Conservation (phyloP, 2,113 vertebrate species). For the Pterophyllum scalare region DNA sequence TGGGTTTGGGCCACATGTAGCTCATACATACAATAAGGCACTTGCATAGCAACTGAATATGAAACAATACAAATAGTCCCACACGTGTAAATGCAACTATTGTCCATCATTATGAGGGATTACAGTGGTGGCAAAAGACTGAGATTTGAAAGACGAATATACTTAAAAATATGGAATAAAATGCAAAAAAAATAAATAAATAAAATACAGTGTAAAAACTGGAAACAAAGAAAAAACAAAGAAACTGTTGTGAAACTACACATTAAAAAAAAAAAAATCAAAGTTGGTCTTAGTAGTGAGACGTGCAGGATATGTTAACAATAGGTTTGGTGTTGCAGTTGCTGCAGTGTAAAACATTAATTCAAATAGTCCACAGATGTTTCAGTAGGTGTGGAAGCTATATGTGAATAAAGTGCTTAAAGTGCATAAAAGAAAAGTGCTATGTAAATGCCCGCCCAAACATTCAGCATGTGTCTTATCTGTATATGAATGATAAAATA, state of each 20-base stretch:
- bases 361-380: no score
- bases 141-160: not conserved
- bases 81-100: not conserved
- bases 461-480: not conserved
- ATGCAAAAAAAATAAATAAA: not conserved
- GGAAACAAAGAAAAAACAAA: rapidly evolving
- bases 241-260: not conserved
- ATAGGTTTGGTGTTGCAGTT: not conserved
- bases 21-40: slow-evolving; percentile 10
- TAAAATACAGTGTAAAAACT: not conserved
- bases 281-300: not conserved
- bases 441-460: not conserved
- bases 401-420: not conserved
- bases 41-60: not conserved
- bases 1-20: not conserved
- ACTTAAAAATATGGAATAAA: not conserved
- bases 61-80: slow-evolving; percentile 3
- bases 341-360: not conserved
- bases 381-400: not conserved
- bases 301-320: not conserved
- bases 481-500: not conserved
- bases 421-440: not conserved
- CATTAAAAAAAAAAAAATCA: not conserved
- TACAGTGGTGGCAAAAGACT: rapidly evolving
- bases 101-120: not conserved